Evolutionary conservation across 2,888 invertebrate species (phyloP).

Genomic region (Trissolcus japonicus): DNA sequence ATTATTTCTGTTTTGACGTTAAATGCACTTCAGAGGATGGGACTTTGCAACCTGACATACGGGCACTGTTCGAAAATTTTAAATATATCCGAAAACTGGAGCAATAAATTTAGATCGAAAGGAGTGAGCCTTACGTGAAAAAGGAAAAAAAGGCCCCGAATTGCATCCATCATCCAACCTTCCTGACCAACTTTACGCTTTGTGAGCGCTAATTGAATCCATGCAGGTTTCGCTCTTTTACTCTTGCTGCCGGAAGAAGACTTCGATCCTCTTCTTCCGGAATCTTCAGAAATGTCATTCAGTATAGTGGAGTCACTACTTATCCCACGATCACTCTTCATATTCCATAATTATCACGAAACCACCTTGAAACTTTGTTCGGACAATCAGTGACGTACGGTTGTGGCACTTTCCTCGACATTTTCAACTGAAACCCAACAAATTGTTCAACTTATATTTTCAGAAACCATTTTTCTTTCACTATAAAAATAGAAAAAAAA

Average conservation of each 20-base stretch:
- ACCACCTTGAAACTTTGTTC: slow-evolving; percentile 52
- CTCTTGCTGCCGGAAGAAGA: slow-evolving; percentile 58
- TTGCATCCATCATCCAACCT: slow-evolving; percentile 67
- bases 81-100: neutral
- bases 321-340: slow-evolving; percentile 62
- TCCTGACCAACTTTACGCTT: slow-evolving; percentile 60
- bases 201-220: slow-evolving; percentile 58
- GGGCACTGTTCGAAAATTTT: too few relatives aligned
- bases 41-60: too few relatives aligned
- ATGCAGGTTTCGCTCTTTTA: slow-evolving; percentile 56
- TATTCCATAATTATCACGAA: slow-evolving; percentile 58
- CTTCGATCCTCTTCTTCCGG: slow-evolving; percentile 54
- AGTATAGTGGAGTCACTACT: slow-evolving; percentile 56
- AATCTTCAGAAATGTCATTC: slow-evolving; percentile 53
- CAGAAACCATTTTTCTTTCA: neutral
- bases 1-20: slow-evolving; percentile 16
- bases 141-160: slow-evolving; percentile 68
- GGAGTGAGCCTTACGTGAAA: slow-evolving; percentile 65
- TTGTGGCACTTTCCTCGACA: slow-evolving; percentile 43
- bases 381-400: slow-evolving; percentile 20
- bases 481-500: neutral
- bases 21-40: too few relatives aligned
- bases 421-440: slow-evolving; percentile 48
- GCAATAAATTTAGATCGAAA: neutral
- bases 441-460: neutral